Conservation (phyloP, 2,113 vertebrate species). For the Eonycteris spelaea region DNA sequence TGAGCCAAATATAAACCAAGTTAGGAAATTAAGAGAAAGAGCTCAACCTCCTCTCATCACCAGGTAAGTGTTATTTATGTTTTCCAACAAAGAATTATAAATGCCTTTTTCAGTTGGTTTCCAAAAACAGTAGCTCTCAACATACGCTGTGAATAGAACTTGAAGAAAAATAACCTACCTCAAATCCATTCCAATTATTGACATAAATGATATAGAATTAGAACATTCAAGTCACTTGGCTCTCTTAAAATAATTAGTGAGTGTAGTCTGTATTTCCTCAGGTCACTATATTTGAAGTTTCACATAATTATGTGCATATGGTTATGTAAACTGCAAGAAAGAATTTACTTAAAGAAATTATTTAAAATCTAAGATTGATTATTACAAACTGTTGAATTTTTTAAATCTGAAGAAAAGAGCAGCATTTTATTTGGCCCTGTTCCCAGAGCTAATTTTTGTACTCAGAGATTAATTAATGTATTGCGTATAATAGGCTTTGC, state of each 20-base stretch:
- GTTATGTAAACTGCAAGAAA: neutral
- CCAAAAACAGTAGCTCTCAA: neutral
- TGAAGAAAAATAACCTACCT: neutral
- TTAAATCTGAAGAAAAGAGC: neutral
- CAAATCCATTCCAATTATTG: neutral
- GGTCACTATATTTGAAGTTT: neutral
- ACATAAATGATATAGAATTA: neutral
- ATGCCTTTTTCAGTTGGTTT: neutral
- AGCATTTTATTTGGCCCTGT: neutral
- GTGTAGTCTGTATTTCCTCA: neutral
- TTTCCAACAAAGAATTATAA: neutral
- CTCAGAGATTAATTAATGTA: neutral
- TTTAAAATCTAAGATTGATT: neutral
- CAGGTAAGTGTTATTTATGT: neutral
- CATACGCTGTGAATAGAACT: neutral
- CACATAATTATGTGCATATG: neutral
- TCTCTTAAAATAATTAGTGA: neutral
- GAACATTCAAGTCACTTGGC: neutral
- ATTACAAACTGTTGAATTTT: neutral
- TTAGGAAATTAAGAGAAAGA: neutral
- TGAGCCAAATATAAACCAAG: slow-evolving; percentile 47
- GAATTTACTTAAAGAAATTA: neutral
- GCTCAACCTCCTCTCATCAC: neutral
- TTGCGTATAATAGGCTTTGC: neutral
- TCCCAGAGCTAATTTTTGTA: neutral